A percentile compares a stretch with the other conserved stretches of the same genome.
phyloP scores from a whole-genome alignment of 2,888 invertebrate genomes.

The Macrostomum cliftonense region DNA sequence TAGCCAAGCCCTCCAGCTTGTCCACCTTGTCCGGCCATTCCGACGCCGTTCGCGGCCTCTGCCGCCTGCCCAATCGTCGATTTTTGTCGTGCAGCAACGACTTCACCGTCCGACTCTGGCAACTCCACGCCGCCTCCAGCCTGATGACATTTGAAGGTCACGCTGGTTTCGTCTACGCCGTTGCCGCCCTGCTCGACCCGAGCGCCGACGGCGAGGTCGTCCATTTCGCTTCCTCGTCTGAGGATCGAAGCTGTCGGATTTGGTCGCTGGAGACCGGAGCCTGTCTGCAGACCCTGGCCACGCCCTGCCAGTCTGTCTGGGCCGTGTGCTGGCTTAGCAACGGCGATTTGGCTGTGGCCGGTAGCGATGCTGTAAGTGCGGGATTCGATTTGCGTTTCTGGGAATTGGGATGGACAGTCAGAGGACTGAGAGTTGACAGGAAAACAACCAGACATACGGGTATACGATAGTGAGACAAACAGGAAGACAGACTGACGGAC shows the following conservation, averaged over 20 bases:
- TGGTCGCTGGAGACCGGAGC: slow-evolving; percentile 48
- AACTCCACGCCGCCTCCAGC: slow-evolving; percentile 51
- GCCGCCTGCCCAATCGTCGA: slow-evolving; percentile 46
- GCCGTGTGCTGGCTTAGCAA: slow-evolving; percentile 57
- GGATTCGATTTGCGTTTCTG: too few relatives aligned
- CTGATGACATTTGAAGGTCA: slow-evolving; percentile 51
- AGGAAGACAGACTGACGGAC: too few relatives aligned
- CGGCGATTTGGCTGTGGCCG: slow-evolving; percentile 70
- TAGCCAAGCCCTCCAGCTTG: too few relatives aligned
- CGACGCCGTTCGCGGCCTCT: slow-evolving; percentile 70
- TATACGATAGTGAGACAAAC: too few relatives aligned
- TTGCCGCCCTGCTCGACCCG: slow-evolving; percentile 39
- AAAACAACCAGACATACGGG: too few relatives aligned
- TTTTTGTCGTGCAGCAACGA: slow-evolving; percentile 84
- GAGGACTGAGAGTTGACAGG: too few relatives aligned
- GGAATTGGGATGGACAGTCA: too few relatives aligned
- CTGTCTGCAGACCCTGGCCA: slow-evolving; percentile 46
- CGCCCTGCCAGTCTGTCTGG: slow-evolving; percentile 81
- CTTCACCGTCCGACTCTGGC: slow-evolving; percentile 65
- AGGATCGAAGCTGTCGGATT: slow-evolving; percentile 63
- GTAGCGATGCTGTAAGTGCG: slow-evolving; percentile 40
- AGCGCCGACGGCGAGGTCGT: slow-evolving; percentile 17
- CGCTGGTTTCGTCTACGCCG: slow-evolving; percentile 62
- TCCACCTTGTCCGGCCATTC: slow-evolving; percentile 52
- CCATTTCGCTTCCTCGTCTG: slow-evolving; percentile 63